Conservation (phyloP, 1,140 invertebrate species). For the Magallana angulata region DNA sequence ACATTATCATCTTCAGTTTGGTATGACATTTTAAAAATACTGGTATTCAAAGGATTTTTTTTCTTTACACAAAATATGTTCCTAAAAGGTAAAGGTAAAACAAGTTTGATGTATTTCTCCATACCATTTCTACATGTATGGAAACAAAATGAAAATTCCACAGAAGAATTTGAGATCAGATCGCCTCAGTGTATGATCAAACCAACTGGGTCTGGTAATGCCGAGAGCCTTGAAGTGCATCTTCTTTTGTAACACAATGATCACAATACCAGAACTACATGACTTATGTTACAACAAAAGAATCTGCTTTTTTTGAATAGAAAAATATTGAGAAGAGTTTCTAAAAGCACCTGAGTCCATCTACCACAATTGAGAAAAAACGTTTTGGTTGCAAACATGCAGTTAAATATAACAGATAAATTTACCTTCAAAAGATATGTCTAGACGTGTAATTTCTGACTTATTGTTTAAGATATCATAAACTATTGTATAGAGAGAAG, state of each 20-base stretch:
- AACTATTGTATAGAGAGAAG: too few relatives aligned
- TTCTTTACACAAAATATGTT: too few relatives aligned
- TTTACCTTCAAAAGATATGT: too few relatives aligned
- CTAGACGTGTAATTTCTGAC: background rate
- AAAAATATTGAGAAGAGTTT: background rate
- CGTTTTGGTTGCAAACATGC: background rate
- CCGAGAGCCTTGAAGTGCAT: constrained; percentile 1
- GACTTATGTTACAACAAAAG: constrained; percentile 20
- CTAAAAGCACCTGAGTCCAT: background rate
- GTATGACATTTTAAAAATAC: too few relatives aligned
- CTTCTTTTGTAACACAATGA: constrained; percentile 27
- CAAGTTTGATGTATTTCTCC: too few relatives aligned
- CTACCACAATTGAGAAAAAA: background rate
- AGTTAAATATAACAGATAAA: background rate
- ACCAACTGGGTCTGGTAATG: constrained; percentile 10
- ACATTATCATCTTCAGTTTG: too few relatives aligned
- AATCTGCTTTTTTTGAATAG: background rate
- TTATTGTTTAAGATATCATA: too few relatives aligned
- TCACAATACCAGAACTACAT: constrained; percentile 6
- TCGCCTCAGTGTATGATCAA: constrained; percentile 7
- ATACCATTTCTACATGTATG: background rate
- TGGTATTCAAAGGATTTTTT: too few relatives aligned
- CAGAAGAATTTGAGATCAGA: background rate
- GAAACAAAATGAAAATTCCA: constrained; percentile 19
- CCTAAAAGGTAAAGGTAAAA: too few relatives aligned